A percentile compares a stretch with the other conserved stretches of the same genome.
phyloP scores from a whole-genome alignment of 2,113 vertebrate species.

The Shinisaurus crocodilurus region DNA sequence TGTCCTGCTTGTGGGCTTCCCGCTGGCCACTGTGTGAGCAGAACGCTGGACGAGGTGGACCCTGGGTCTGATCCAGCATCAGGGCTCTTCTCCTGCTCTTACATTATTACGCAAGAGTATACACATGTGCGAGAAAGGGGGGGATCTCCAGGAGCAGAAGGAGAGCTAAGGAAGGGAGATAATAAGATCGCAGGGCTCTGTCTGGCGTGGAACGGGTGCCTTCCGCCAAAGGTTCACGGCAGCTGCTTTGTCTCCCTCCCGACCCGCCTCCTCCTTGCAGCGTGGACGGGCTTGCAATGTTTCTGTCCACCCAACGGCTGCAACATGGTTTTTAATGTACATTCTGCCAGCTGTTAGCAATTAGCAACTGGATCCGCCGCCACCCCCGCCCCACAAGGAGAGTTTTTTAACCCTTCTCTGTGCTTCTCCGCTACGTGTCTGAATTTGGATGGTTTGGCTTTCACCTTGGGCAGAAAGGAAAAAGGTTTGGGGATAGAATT shows the following conservation, averaged over 20 bases:
- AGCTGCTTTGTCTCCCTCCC: neutral
- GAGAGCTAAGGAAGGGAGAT: too few relatives aligned
- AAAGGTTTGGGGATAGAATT: neutral
- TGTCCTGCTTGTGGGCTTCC: too few relatives aligned
- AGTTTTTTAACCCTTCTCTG: conserved; percentile 13
- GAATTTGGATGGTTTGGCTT: neutral
- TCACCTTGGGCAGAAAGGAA: neutral
- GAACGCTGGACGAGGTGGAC: too few relatives aligned
- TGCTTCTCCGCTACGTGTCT: neutral
- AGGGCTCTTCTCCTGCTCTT: too few relatives aligned
- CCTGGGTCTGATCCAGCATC: too few relatives aligned
- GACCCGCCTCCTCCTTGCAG: neutral
- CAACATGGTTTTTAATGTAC: neutral
- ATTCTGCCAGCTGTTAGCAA: conserved; percentile 27
- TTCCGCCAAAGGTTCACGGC: neutral
- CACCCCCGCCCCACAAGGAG: conserved; percentile 2
- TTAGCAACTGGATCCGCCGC: conserved; percentile 6
- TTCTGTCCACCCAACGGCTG: neutral
- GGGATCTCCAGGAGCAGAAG: neutral
- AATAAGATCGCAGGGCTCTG: neutral
- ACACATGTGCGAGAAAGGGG: neutral
- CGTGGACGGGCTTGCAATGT: neutral
- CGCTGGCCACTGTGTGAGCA: neutral
- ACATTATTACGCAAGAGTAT: too few relatives aligned
- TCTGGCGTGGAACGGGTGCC: neutral